A percentile compares a stretch with the other conserved stretches of the same genome.
phyloP scores from a whole-genome alignment of 2,797 vertebrate species.

The Setipinna tenuifilis region DNA sequence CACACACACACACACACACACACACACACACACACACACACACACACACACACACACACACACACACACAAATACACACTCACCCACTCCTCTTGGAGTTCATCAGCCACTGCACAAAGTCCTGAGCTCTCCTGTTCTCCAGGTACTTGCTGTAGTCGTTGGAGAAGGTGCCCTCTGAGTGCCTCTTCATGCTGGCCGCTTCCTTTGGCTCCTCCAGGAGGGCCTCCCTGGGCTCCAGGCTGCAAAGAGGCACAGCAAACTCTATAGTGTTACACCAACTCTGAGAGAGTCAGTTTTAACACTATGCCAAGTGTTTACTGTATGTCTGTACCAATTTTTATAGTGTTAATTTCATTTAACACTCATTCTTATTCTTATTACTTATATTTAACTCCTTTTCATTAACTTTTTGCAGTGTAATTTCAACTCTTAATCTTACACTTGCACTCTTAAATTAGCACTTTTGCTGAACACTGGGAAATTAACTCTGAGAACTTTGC shows the following conservation, averaged over 20 bases:
- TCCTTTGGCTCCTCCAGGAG: slow-evolving; percentile 70
- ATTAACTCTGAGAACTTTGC: too few relatives aligned
- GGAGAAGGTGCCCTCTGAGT: slow-evolving; percentile 96
- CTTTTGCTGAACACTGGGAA: too few relatives aligned
- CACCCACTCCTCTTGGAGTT: slow-evolving; percentile 85
- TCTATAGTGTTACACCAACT: too few relatives aligned
- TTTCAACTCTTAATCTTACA: too few relatives aligned
- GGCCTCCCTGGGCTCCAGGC: slow-evolving; percentile 78
- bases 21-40: slow-evolving; percentile 7
- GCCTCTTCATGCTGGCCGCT: slow-evolving; percentile 84
- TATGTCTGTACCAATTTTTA: too few relatives aligned
- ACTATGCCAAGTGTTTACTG: too few relatives aligned
- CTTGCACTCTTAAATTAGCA: too few relatives aligned
- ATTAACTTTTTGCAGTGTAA: too few relatives aligned
- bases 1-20: slow-evolving; percentile 8
- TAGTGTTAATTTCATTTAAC: too few relatives aligned
- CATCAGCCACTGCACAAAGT: slow-evolving; percentile 96
- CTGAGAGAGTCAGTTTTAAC: too few relatives aligned
- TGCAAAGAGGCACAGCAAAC: slow-evolving; percentile 56
- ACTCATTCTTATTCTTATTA: too few relatives aligned
- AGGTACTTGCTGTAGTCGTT: slow-evolving; percentile 98
- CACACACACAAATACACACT: not conserved
- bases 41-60: not conserved
- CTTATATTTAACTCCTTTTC: too few relatives aligned
- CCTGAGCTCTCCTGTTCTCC: slow-evolving; percentile 90